Percentiles rank a stretch among this genome's conserved stretches.
phyloP scores from a whole-genome alignment of 1,140 invertebrate species.

The Sarcophaga bullata region DNA sequence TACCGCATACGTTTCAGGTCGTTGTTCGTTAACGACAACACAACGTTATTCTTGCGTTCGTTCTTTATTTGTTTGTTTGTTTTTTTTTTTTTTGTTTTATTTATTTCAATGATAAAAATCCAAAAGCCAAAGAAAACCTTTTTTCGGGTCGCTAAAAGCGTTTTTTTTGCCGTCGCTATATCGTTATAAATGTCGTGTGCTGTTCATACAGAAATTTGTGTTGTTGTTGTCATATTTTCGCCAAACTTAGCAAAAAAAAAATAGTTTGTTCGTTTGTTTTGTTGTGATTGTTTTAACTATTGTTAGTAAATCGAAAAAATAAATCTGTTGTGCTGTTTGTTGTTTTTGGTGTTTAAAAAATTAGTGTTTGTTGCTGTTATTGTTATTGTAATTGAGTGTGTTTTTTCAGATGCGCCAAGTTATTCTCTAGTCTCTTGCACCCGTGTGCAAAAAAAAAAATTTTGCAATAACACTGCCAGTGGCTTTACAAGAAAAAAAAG shows the following conservation, averaged over 20 bases:
- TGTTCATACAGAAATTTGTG: not conserved
- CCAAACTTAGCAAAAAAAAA: not conserved
- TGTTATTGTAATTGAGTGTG: not conserved
- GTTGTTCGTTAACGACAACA: constrained; percentile 21
- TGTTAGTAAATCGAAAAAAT: not conserved
- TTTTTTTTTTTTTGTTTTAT: too few species aligned
- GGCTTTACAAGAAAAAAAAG: too few species aligned
- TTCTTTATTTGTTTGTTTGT: too few species aligned
- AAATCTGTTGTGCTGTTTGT: not conserved
- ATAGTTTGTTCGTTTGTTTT: not conserved
- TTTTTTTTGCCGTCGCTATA: not conserved
- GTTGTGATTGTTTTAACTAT: not conserved
- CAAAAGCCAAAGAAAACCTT: not conserved
- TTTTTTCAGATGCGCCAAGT: constrained; percentile 8
- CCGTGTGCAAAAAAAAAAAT: not conserved
- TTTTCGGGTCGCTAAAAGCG: not conserved
- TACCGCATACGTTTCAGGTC: constrained; percentile 34
- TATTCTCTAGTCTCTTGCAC: constrained; percentile 3
- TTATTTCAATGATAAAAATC: too few species aligned
- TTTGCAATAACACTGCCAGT: not conserved
- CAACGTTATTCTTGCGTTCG: not conserved
- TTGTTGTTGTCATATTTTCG: not conserved
- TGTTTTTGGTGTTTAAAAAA: not conserved
- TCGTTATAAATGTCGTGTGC: not conserved
- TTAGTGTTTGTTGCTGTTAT: not conserved